Percentiles rank a stretch among this genome's conserved stretches.
These are phyloP conservation scores for Rhodeus uyekii DNA, from an alignment of 2,797 vertebrate species.

Conservation along the genomic window DNA sequence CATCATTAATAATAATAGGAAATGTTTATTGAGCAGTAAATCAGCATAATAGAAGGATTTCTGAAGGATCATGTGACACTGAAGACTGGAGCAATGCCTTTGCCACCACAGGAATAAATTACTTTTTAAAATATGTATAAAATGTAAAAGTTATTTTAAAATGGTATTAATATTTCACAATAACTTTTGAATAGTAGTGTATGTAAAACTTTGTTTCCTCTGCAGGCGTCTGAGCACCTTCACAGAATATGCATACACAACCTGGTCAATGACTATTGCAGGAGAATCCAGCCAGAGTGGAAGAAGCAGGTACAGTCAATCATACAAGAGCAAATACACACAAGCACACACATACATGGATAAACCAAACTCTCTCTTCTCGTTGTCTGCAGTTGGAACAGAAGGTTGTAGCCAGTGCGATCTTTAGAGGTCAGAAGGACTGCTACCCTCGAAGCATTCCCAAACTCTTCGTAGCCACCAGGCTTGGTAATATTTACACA, in stretches of 20 bases:
- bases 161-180: neutral
- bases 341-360: neutral
- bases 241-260: conserved; percentile 86
- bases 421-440: conserved; percentile 95
- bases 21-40: neutral
- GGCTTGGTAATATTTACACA: conserved; percentile 79
- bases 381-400: conserved; percentile 84
- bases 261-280: conserved; percentile 93
- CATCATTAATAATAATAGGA: neutral
- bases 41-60: neutral
- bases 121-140: neutral
- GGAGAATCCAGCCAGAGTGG: conserved; percentile 92
- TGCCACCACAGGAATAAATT: neutral
- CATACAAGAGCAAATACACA: neutral
- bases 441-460: conserved; percentile 93
- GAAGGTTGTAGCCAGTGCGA: conserved; percentile 92
- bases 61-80: neutral
- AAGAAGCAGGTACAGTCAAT: conserved; percentile 86
- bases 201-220: neutral
- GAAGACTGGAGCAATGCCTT: neutral
- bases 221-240: conserved; percentile 87
- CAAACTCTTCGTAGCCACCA: conserved; percentile 90
- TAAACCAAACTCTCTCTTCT: neutral
- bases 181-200: neutral
- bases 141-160: neutral